Evolutionary conservation across 1,140 invertebrate species (phyloP), one percentile per base, ranked within the genome.

Genomic region (Planococcus citri): DNA sequence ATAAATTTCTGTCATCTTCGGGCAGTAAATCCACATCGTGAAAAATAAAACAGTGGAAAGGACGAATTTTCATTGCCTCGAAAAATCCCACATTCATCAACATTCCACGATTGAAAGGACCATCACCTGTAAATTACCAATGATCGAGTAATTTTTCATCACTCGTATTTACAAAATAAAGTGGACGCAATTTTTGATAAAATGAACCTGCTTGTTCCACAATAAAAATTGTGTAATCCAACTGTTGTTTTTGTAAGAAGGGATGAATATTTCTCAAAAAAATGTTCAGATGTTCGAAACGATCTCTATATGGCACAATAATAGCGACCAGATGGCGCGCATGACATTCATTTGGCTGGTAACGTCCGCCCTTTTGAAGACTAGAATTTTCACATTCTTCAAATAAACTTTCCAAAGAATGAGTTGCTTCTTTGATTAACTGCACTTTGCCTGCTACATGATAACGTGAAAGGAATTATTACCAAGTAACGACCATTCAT

Each of bases 71-170:
- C 72, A 87, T n/a, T n/a, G n/a, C n/a, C n/a, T n/a, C n/a, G n/a
- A n/a, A n/a, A n/a, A n/a, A n/a, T n/a, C n/a, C n/a, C n/a, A 97
- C 87, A 79, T 98, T 98, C 87, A 97, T 91, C 61, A 97, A 81
- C 82, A 91, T 89, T 1, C 92, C 95, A 69, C 94, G 84, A 78
- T 97, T 97, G 78, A 97, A 98, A 17, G 83, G 82, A 10, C 83
- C 83, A 24, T 81, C 80, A 69, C 86, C 88, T 80, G 79, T 29
- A 78, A 75, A 70, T 72, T 72, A n/a, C 73, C 72, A n/a, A 33
- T 14, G 22, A 69, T 21, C 3, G 3, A 67, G 12, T 68, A 22
- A 21, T 9, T n/a, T n/a, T n/a, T n/a, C n/a, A n/a, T n/a, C n/a
- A n/a, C n/a, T n/a, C n/a, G n/a, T n/a, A n/a, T n/a, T n/a, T n/a